A percentile compares a stretch with the other conserved stretches of the same genome.
These are phyloP conservation scores for Melanotaenia nigrans DNA, from an alignment of 2,797 vertebrate genomes.

Conservation along the genomic window DNA sequence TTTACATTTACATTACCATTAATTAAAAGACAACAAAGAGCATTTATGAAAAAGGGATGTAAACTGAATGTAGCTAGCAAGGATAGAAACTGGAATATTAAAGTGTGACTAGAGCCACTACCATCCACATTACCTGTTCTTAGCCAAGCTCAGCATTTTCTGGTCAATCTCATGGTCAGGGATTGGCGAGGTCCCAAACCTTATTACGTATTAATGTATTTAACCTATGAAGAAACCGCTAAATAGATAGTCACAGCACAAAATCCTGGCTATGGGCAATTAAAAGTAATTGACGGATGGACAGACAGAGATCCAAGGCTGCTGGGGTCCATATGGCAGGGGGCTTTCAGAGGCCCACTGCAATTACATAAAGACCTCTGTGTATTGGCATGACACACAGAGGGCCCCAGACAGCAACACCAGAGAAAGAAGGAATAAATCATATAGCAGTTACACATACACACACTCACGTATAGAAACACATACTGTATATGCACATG, in stretches of 20 bases:
- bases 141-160: conserved; percentile 46
- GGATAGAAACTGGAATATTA: not conserved
- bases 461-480: conserved; percentile 14
- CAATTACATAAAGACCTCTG: conserved; percentile 82
- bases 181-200: conserved; percentile 64
- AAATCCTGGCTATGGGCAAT: conserved; percentile 71
- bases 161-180: conserved; percentile 66
- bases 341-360: conserved; percentile 72
- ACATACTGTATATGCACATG: not conserved
- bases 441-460: conserved; percentile 54
- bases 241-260: conserved; percentile 62
- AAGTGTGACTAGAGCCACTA: not conserved
- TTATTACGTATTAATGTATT: conserved; percentile 81
- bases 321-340: conserved; percentile 77
- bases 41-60: not conserved
- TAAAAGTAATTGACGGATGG: conserved; percentile 78
- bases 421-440: conserved; percentile 67
- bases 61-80: conserved; percentile 11
- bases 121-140: conserved; percentile 32
- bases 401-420: conserved; percentile 62
- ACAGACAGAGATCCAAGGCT: conserved; percentile 72
- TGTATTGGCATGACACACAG: conserved; percentile 70
- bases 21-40: not conserved
- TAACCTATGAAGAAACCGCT: conserved; percentile 74
- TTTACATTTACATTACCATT: not conserved